Evolutionary conservation across 2,888 invertebrate species (phyloP).

Genomic region (Pollenia labialis): DNA sequence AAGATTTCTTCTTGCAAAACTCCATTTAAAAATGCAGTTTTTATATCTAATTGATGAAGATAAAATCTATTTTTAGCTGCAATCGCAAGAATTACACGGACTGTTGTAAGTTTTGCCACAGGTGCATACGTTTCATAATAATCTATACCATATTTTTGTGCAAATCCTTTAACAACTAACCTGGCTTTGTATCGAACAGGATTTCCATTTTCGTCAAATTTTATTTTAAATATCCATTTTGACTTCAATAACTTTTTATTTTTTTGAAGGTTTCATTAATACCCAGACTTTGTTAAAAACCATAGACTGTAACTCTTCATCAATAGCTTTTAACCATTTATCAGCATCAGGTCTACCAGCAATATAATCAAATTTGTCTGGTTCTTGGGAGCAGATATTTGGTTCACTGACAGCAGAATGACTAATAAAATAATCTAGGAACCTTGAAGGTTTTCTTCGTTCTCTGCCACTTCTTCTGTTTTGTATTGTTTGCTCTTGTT

Average conservation of each 20-base stretch:
- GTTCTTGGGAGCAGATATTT: not conserved
- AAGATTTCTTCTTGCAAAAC: constrained; percentile 20
- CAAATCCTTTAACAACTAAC: no score
- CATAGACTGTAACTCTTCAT: constrained; percentile 44
- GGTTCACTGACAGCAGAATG: constrained; percentile 3
- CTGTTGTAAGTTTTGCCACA: no score
- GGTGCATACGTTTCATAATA: no score
- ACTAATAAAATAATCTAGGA: constrained; percentile 1
- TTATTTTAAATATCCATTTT: no score
- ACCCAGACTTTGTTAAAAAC: constrained; percentile 14
- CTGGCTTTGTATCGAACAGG: no score
- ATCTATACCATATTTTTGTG: no score
- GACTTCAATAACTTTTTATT: no score
- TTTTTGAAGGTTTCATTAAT: not conserved
- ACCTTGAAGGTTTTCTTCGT: not conserved
- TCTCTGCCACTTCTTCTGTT: not conserved
- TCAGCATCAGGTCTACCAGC: constrained; percentile 4
- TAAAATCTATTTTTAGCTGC: not conserved
- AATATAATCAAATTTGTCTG: constrained; percentile 1
- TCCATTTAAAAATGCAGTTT: constrained; percentile 38
- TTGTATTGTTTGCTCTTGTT: not conserved
- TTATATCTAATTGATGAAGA: constrained; percentile 8
- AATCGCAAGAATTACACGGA: no score
- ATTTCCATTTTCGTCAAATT: no score
- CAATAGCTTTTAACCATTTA: constrained; percentile 20